These are phyloP conservation scores for Chrysogorgia sp. DNA, from an alignment of 92 coral and sea anemone species.

Conservation along the genomic window DNA sequence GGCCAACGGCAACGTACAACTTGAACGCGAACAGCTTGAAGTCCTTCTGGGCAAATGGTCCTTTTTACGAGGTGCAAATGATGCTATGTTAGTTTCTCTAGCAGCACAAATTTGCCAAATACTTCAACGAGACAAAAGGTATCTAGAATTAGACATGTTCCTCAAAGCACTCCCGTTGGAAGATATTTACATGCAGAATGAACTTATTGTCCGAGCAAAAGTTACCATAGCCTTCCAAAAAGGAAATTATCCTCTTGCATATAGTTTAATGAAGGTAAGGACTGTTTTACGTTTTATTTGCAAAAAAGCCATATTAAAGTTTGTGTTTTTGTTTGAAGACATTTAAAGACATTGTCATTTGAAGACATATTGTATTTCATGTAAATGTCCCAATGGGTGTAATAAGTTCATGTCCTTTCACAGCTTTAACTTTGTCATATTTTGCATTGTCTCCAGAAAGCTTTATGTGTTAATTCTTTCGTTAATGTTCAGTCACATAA, in stretches of 20 bases:
- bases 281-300: background rate
- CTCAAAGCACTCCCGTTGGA: conserved; percentile 44
- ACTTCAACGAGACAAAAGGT: conserved; percentile 26
- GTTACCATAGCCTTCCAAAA: conserved; percentile 36
- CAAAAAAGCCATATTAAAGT: background rate
- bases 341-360: conserved; percentile 3
- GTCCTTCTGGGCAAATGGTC: background rate
- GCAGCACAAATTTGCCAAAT: conserved; percentile 50
- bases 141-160: conserved; percentile 40
- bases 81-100: background rate
- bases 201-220: conserved; percentile 46
- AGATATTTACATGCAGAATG: conserved; percentile 19
- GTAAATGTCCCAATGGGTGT: no score
- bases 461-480: background rate
- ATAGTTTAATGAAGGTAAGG: conserved; percentile 49
- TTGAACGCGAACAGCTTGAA: background rate
- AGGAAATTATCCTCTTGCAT: conserved; percentile 46
- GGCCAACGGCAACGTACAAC: background rate
- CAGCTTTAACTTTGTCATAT: background rate
- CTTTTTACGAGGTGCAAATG: background rate
- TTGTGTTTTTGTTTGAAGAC: conserved; percentile 15
- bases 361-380: no score
- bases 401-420: background rate
- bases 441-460: background rate
- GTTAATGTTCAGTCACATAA: conserved; percentile 6